Percentiles rank a stretch among this genome's conserved stretches.
phyloP scores from a whole-genome alignment of 2,888 invertebrate species.

The Hydrotaea cyrtoneurina region DNA sequence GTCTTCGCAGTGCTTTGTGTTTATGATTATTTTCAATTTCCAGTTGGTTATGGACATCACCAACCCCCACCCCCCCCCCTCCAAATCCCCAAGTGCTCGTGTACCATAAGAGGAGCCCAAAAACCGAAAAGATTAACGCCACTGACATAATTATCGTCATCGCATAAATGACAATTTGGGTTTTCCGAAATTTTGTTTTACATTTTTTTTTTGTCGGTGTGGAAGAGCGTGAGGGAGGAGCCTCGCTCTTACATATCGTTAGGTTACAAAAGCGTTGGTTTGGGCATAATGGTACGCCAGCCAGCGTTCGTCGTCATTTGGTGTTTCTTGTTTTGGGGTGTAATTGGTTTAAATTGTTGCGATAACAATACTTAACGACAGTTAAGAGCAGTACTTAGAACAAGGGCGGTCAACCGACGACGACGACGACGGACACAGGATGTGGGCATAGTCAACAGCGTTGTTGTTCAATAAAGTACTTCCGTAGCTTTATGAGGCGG shows the following conservation, averaged over 20 bases:
- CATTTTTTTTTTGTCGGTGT: background rate
- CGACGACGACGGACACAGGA: background rate
- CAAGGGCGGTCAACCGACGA: background rate
- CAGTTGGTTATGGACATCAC: background rate
- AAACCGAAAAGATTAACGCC: slow-evolving; percentile 19
- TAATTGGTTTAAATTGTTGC: slow-evolving; percentile 39
- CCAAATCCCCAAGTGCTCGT: background rate
- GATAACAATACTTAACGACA: slow-evolving; percentile 26
- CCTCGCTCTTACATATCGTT: background rate
- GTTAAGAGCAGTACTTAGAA: slow-evolving; percentile 12
- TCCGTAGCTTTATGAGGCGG: background rate
- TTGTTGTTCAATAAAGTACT: slow-evolving; percentile 7
- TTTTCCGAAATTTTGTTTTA: slow-evolving; percentile 9
- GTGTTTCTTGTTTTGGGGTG: background rate
- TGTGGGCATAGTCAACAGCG: background rate
- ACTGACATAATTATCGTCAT: slow-evolving; percentile 12
- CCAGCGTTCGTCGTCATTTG: background rate
- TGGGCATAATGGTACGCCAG: background rate
- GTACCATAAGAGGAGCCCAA: background rate
- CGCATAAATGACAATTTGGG: slow-evolving; percentile 2
- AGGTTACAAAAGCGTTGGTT: background rate
- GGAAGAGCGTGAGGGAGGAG: background rate
- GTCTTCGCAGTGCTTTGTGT: slow-evolving; percentile 29
- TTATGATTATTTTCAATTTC: slow-evolving; percentile 63
- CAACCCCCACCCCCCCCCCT: too few relatives aligned